Percentiles rank a stretch among this genome's conserved stretches.
phyloP scores from a whole-genome alignment of 2,888 invertebrate species.

The Xestia c-nigrum region DNA sequence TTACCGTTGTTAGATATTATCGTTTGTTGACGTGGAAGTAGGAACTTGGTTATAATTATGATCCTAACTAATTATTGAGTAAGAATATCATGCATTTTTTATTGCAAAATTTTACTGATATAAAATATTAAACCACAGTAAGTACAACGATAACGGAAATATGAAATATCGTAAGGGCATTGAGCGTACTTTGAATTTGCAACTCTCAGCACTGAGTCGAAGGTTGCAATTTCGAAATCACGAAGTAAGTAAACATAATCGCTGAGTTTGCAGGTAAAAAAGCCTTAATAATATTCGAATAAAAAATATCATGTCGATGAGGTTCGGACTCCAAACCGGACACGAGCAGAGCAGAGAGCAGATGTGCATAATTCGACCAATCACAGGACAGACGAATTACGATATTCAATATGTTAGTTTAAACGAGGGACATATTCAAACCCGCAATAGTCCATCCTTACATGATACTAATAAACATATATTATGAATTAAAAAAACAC shows the following conservation, averaged over 20 bases:
- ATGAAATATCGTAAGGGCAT: neutral
- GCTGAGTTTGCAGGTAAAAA: neutral
- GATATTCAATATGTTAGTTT: too few species aligned
- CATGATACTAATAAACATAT: too few species aligned
- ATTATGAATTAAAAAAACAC: too few species aligned
- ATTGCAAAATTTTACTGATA: neutral
- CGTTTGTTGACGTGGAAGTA: conserved; percentile 19
- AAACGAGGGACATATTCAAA: too few species aligned
- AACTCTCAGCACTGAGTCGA: neutral
- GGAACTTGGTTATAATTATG: conserved; percentile 38
- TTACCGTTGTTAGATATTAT: neutral
- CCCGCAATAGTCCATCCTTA: too few species aligned
- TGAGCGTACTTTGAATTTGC: neutral
- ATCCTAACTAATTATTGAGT: neutral
- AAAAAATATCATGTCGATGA: conserved; percentile 9
- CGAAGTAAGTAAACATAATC: neutral
- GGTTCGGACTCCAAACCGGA: neutral
- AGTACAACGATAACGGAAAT: neutral
- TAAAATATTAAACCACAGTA: neutral
- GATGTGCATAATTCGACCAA: too few species aligned
- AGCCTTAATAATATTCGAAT: neutral
- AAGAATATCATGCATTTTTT: neutral
- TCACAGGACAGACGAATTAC: too few species aligned
- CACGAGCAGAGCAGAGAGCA: too few species aligned
- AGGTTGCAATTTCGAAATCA: neutral